phyloP scores from a whole-genome alignment of 2,113 vertebrate species.

The Tinamus guttatus region DNA sequence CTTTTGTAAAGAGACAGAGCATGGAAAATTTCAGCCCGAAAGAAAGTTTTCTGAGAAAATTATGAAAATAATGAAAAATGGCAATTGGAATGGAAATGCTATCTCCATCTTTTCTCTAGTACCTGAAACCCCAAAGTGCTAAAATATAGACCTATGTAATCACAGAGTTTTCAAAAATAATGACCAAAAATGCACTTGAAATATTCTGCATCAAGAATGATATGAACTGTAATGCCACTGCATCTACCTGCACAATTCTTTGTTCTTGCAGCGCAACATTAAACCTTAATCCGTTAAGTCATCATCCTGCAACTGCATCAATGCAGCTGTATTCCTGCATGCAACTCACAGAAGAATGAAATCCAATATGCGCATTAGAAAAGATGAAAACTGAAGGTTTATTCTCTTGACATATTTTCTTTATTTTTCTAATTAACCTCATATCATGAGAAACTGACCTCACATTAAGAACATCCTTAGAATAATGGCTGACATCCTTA shows the following conservation, averaged over 20 bases:
- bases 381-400: slow-evolving; percentile 10
- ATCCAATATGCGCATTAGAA: not conserved
- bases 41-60: not conserved
- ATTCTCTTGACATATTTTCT: slow-evolving; percentile 54
- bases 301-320: not conserved
- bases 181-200: not conserved
- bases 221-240: not conserved
- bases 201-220: not conserved
- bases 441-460: slow-evolving; percentile 36
- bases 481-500: slow-evolving; percentile 36
- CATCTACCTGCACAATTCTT: not conserved
- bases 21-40: slow-evolving; percentile 19
- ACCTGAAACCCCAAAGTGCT: not conserved
- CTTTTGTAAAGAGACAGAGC: slow-evolving; percentile 19
- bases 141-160: not conserved
- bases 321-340: not conserved
- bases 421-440: slow-evolving; percentile 67
- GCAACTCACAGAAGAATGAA: not conserved
- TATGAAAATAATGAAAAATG: slow-evolving; percentile 19
- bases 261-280: not conserved
- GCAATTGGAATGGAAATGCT: not conserved
- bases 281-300: not conserved
- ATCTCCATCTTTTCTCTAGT: not conserved
- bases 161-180: not conserved
- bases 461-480: slow-evolving; percentile 36